Base-by-base conservation (phyloP, 2,113 vertebrate species). In the Dendropsophus ebraccatus region DNA sequence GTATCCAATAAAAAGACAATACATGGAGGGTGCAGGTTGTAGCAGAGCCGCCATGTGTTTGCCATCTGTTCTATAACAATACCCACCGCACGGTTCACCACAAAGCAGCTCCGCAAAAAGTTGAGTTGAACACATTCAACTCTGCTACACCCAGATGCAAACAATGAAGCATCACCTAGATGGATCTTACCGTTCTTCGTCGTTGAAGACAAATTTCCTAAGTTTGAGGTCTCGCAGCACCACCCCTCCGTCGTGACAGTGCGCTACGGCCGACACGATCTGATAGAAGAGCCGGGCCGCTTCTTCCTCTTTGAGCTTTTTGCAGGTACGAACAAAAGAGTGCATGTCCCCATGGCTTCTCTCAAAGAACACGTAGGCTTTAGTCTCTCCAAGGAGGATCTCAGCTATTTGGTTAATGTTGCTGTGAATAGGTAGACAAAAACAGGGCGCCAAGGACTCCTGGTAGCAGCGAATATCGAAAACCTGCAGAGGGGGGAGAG, bases 401-500 rank as follows among this genome's bases (percentile, higher is more conserved):
- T 99, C 98, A 82, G 97, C 95, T 92, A 99, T 97, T 92, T 99
- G 98, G 95, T 99, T 99, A 92, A 99, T 99, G 92, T 98, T 97
- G 93, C 96, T 96, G 90, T 99, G 97, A 1, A 95, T 94, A 87
- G 96, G 95, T 92, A 99, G 94, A 90, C 96, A 97, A 85, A 99
- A 99, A 93, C 98, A 99, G 80, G 97, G 97, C 70, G 97, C 97
- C 93, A 99, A 90, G 19, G 97, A 97, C 91, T 99, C 98, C 93
- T 99, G 98, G 93, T 99, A 99, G 88, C 96, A 96, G 92, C 96
- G 94, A 70, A 98, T 94, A 89, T 98, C 97, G 87, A 98, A 99
- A 83, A 99, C 97, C 98, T 99, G 91, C 45, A 25, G 78, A 93
- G 89, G 94, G 88, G 2, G 78, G 80, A 93, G 89, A 93, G 88